These are phyloP conservation scores for Megaceryle maxima DNA, from an alignment of 2,113 vertebrate genomes.

Conservation along the genomic window DNA sequence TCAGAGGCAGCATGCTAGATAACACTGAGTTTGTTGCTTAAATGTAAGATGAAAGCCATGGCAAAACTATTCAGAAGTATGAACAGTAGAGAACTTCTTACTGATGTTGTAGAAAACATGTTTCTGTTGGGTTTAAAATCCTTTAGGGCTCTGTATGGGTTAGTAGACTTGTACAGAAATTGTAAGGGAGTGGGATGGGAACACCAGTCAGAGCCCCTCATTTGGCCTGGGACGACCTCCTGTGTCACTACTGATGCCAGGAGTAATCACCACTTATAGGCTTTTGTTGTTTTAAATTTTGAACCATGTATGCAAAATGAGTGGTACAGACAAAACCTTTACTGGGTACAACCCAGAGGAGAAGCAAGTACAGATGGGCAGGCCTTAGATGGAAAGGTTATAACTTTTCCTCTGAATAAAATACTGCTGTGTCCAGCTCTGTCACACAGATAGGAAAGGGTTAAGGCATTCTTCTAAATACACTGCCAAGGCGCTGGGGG, in stretches of 20 bases:
- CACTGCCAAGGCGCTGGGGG: background rate
- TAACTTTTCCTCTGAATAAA: background rate
- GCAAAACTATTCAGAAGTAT: background rate
- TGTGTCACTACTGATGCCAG: background rate
- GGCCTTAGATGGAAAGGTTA: background rate
- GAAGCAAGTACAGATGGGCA: background rate
- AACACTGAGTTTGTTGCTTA: background rate
- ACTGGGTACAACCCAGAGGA: background rate
- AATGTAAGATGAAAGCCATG: background rate
- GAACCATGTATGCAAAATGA: background rate
- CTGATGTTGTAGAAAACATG: background rate
- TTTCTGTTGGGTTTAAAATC: background rate
- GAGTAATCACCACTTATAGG: background rate
- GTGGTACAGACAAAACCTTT: background rate
- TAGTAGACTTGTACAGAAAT: background rate
- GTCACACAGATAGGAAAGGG: background rate
- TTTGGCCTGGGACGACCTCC: background rate
- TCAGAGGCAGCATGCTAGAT: background rate
- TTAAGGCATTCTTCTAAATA: background rate
- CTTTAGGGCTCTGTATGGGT: background rate
- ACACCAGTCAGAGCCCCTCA: accelerated
- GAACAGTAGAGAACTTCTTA: background rate
- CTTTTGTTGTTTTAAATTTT: background rate
- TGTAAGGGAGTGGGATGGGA: background rate
- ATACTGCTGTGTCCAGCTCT: background rate